Evolutionary conservation across 2,113 vertebrate species (phyloP).

Genomic region (Cyprinodon brontotheroides): DNA sequence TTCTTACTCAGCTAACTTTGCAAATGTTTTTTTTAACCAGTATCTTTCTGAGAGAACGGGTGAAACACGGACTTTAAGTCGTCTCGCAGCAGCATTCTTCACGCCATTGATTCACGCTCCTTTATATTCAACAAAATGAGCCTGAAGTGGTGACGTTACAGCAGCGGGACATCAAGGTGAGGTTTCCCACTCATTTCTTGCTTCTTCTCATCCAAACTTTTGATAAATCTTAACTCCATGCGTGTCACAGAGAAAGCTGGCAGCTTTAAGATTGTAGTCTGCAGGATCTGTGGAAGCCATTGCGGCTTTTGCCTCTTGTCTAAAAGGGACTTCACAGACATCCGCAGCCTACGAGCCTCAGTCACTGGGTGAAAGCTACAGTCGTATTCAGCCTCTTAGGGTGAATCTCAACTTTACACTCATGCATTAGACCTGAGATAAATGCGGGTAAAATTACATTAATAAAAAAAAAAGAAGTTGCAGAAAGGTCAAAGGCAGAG

Average conservation of each 20-base stretch:
- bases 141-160: background rate
- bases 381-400: slow-evolving; percentile 1
- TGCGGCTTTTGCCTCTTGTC: slow-evolving; percentile 11
- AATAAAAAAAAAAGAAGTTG: background rate
- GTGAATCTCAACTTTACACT: background rate
- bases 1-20: background rate
- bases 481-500: too few relatives aligned
- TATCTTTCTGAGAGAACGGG: background rate
- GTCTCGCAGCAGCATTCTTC: background rate
- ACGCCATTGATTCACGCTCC: background rate
- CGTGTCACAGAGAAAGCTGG: background rate
- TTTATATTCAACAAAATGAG: background rate
- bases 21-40: background rate
- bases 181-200: background rate
- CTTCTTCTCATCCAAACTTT: background rate
- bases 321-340: slow-evolving; percentile 44
- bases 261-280: slow-evolving; percentile 13
- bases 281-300: slow-evolving; percentile 20
- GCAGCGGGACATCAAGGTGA: background rate
- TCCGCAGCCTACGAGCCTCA: slow-evolving; percentile 25
- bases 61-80: background rate
- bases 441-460: background rate
- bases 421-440: background rate
- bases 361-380: slow-evolving; percentile 37
- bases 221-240: background rate